These are phyloP conservation scores for Conchocele bisecta DNA, from an alignment of 2,888 invertebrate genomes.

Conservation along the genomic window DNA sequence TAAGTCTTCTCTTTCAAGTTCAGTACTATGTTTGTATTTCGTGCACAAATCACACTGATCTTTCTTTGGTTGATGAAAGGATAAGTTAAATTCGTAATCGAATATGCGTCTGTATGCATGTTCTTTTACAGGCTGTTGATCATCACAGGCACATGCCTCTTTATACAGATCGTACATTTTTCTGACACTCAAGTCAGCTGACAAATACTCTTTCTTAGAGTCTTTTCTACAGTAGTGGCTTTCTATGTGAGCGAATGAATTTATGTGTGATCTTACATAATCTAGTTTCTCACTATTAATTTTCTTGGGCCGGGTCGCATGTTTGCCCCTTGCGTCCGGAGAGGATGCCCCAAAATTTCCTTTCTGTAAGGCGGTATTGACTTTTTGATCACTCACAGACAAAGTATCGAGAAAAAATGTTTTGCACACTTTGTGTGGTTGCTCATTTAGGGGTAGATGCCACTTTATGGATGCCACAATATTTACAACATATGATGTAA, in stretches of 20 bases:
- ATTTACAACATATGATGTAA: no score
- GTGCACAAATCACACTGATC: constrained; percentile 3
- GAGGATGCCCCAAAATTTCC: background rate
- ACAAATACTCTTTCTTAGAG: background rate
- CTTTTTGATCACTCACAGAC: background rate
- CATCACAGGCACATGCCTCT: background rate
- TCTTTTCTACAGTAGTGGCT: constrained; percentile 9
- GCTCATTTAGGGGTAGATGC: no score
- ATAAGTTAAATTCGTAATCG: background rate
- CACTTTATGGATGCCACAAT: no score
- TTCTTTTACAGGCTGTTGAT: no score
- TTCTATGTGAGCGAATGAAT: background rate
- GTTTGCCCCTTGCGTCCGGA: background rate
- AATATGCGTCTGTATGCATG: no score
- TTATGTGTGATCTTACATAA: background rate
- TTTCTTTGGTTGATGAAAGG: background rate
- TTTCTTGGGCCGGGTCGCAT: background rate
- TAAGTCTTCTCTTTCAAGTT: background rate
- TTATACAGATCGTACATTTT: background rate
- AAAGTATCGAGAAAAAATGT: background rate
- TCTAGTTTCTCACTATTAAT: background rate
- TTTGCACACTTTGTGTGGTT: constrained; percentile 2
- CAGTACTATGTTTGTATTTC: constrained; percentile 11
- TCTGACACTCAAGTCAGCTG: background rate
- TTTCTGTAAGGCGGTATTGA: background rate